Base-by-base conservation (phyloP, 2,888 invertebrate species). In the Beris chalybata region DNA sequence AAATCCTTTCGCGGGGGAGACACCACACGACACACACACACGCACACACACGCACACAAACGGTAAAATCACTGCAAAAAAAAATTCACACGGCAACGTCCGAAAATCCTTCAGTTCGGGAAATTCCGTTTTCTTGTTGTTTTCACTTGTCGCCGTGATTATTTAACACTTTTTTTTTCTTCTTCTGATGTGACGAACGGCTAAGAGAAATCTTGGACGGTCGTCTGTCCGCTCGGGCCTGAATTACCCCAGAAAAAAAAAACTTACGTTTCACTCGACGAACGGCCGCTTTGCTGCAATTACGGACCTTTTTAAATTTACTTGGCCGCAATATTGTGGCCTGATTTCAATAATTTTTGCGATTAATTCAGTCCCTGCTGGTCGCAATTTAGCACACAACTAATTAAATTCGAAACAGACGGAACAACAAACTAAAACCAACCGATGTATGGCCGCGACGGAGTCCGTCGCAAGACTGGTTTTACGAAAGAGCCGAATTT, bases 371-470 rank as follows among this genome's bases (percentile, higher is more conserved):
- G 48, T n/a, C n/a, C 38, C 38, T 38, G 5, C 38, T 38, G 38
- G 15, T 56, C 55, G 22, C 13, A 32, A 38, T 54, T 54, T 11
- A 13, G 43, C 43, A 38, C 55, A 58, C 29, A 43, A 57, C 29
- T 2, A 29, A 45, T 50, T 50, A 11, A 32, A 31, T 32, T 22
- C 22, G 22, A 22, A n/a, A 43, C 54, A 53, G 53, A 64, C 43
- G 64, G 48, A 44, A 55, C 63, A 38, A 30, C 11, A 50, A 57
- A 43, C 43, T 45, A 57, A 54, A 50, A 48, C 43, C 22, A 67
- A 64, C 70, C 69, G 69, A 68, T 67, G 69, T 64, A 53, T 70
- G 68, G 67, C 67, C 71, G 69, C 71, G 71, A 71, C 71, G 71
- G 71, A 67, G 69, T 65, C 70, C 70, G 70, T 69, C 69, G 69